Evolutionary conservation across 2,113 vertebrate species (phyloP), one percentile per base, ranked within the genome.

Genomic region (Dicaeum eximium): DNA sequence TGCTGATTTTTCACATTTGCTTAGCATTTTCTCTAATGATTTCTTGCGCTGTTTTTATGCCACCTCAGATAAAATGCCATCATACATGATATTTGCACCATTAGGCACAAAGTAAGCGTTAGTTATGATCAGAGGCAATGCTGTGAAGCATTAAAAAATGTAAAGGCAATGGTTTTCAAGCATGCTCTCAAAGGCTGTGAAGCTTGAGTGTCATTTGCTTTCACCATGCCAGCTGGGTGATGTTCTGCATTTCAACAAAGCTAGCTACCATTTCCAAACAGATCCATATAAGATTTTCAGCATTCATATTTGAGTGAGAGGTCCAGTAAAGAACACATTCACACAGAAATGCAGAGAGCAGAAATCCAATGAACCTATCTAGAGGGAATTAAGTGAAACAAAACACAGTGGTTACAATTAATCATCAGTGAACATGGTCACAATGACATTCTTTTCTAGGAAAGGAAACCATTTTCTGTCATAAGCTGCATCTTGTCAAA

Each of bases 1-100:
- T 97, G 97, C 97, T 98, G 97, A 98, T 98, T 97, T 98, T 97
- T 98, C 96, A 97, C 86, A 97, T 97, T 98, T 97, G 94, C 95
- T 95, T 97, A 98, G 86, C 94, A 82, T 97, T 97, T 96, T 96
- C 94, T 83, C 85, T 96, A 97, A 98, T 96, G 95, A 97, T 97
- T 97, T 96, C 93, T 97, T 95, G 56, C 80, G 89, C 93, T 83
- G 54, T 80, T 97, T 97, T 97, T 96, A 95, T 97, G 96, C 73
- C 93, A 97, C 65, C 88, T 97, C 87, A 94, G 92, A 97, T 96
- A 95, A 97, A 97, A 84, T 86, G 67, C 89, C 88, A 93, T 96
- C 96, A 97, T 94, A 96, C 79, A 91, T 94, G 97, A 96, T 97
- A 94, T 93, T 96, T 93, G 94, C 95, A 64, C 94, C 96, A 97